Evolutionary conservation across 2,113 vertebrate genomes (phyloP).

Genomic region (Crotalus helleri): DNA sequence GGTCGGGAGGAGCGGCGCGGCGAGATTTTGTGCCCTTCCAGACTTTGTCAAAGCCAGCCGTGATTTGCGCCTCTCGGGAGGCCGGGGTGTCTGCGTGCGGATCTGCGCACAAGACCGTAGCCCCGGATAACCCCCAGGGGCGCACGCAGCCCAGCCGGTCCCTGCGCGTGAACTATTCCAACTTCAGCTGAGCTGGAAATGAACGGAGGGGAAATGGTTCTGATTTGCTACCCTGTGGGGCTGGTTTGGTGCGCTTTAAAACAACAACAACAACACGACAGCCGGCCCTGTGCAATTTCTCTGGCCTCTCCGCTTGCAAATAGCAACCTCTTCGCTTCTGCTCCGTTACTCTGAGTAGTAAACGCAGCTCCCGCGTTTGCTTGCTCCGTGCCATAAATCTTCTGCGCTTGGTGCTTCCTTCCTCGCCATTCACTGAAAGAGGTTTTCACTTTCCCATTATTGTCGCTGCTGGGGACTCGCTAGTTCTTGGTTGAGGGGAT

Average conservation of each 20-base stretch:
- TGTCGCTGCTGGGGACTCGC: constrained; percentile 20
- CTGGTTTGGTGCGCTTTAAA: background rate
- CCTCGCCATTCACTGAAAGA: constrained; percentile 2
- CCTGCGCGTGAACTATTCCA: background rate
- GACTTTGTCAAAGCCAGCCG: background rate
- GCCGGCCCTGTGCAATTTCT: background rate
- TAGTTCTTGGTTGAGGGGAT: background rate
- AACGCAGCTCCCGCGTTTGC: background rate
- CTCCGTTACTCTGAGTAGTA: background rate
- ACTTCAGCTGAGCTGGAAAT: background rate
- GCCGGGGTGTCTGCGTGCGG: background rate
- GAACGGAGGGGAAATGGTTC: background rate
- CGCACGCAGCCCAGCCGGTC: background rate
- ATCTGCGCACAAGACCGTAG: background rate
- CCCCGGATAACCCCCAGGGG: background rate
- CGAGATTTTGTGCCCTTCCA: background rate
- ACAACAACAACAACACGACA: background rate
- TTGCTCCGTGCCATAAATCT: background rate
- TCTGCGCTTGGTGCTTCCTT: background rate
- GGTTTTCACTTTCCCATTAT: constrained; percentile 44
- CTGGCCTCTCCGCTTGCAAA: background rate
- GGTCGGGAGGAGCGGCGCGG: too few relatives aligned
- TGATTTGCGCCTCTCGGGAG: background rate
- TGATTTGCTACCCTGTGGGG: background rate
- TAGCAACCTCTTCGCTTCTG: background rate